phyloP scores from a whole-genome alignment of 1,140 invertebrate species.

The Thaumatotibia leucotreta region DNA sequence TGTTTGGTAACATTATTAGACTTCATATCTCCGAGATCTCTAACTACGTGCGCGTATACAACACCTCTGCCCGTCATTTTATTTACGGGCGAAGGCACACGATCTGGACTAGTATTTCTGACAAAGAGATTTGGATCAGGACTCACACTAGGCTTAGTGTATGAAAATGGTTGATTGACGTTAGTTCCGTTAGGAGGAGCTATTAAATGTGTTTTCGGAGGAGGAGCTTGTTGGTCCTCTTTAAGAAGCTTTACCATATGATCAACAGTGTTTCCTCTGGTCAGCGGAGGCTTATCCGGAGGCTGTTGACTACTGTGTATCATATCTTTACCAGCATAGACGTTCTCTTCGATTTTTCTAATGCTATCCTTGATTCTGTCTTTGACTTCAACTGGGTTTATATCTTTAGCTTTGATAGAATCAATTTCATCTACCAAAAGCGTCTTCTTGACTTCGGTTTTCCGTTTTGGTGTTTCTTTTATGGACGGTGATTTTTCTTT shows the following conservation, averaged over 20 bases:
- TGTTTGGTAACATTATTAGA: conserved; percentile 63
- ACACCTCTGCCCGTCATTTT: conserved; percentile 74
- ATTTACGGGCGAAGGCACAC: conserved; percentile 61
- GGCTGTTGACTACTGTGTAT: conserved; percentile 83
- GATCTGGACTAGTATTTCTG: conserved; percentile 66
- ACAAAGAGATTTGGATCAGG: conserved; percentile 72
- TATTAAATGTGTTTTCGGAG: conserved; percentile 80
- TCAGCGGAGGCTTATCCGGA: conserved; percentile 79
- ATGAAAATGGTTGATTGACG: conserved; percentile 86
- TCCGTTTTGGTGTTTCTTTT: conserved; percentile 63
- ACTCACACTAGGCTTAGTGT: conserved; percentile 79
- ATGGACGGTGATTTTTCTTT: conserved; percentile 57
- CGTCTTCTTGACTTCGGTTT: conserved; percentile 59
- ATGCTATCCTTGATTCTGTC: conserved; percentile 69
- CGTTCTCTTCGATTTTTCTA: conserved; percentile 71
- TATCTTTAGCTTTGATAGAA: conserved; percentile 41
- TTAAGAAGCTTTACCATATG: conserved; percentile 80
- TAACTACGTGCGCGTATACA: conserved; percentile 86
- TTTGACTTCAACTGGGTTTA: conserved; percentile 52
- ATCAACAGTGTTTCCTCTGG: conserved; percentile 80
- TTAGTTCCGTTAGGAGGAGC: conserved; percentile 81
- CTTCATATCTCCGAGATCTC: conserved; percentile 65
- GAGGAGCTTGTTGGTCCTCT: conserved; percentile 80
- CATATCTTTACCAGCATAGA: conserved; percentile 77
- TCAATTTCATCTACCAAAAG: conserved; percentile 65